phyloP scores from a whole-genome alignment of 2,888 invertebrate genomes.

The Leptarthrus brevirostris region DNA sequence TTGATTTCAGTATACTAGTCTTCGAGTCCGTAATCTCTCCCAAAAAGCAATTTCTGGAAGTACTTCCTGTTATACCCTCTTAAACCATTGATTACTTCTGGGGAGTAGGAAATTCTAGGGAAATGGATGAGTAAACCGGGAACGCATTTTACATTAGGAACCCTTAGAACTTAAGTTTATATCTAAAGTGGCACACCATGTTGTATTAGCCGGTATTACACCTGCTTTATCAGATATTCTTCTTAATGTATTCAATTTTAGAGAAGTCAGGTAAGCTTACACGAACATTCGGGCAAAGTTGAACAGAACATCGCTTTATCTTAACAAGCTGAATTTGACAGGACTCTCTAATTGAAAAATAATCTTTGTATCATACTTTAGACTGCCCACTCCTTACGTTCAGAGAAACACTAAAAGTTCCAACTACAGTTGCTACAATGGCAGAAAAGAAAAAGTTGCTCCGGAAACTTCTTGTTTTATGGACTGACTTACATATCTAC shows the following conservation, averaged over 20 bases:
- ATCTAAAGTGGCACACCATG: constrained; percentile 12
- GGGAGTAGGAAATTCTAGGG: not conserved
- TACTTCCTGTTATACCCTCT: constrained; percentile 38
- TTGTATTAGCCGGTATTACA: constrained; percentile 1
- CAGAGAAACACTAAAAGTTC: not conserved
- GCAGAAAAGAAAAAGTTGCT: not conserved
- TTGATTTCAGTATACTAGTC: constrained; percentile 28
- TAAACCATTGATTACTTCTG: constrained; percentile 25
- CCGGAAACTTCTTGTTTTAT: constrained; percentile 1
- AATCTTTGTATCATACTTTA: not conserved
- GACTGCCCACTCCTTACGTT: not conserved
- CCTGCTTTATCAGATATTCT: not conserved
- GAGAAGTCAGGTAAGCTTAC: not conserved
- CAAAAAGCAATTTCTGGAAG: constrained; percentile 39
- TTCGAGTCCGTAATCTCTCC: constrained; percentile 15
- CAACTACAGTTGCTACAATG: not conserved
- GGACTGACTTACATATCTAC: constrained; percentile 1
- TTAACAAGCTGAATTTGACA: not conserved
- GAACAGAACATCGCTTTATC: not conserved
- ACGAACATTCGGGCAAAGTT: constrained; percentile 4
- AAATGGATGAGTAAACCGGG: not conserved
- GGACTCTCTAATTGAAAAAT: constrained; percentile 20
- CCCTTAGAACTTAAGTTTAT: not conserved
- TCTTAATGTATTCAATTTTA: constrained; percentile 9
- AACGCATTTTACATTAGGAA: constrained; percentile 16